Conservation (phyloP, 2,888 invertebrate species). For the Nymphalis urticae region DNA sequence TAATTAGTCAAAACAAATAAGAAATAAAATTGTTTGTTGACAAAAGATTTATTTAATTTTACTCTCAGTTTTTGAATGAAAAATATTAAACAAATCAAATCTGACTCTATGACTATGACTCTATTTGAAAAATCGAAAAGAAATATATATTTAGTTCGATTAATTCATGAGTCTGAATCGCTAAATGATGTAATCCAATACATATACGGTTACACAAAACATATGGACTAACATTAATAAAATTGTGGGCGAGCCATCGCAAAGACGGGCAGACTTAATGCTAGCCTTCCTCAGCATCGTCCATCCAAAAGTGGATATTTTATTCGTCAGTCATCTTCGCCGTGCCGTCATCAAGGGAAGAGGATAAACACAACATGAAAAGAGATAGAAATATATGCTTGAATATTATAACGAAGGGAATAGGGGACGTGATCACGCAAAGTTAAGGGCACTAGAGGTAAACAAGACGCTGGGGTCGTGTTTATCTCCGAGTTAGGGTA, state of each 20-base stretch:
- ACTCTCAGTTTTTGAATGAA: too few relatives aligned
- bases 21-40: too few relatives aligned
- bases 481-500: conserved; percentile 46
- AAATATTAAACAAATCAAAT: too few relatives aligned
- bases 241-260: conserved; percentile 74
- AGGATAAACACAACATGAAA: conserved; percentile 16
- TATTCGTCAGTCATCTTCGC: conserved; percentile 65
- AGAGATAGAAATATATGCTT: conserved; percentile 15
- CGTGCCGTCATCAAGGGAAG: conserved; percentile 52
- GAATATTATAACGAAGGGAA: conserved; percentile 28
- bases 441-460: conserved; percentile 43
- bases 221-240: not conserved
- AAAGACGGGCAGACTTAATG: conserved; percentile 63
- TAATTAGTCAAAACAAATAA: too few relatives aligned
- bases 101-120: too few relatives aligned
- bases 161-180: not conserved
- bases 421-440: conserved; percentile 36
- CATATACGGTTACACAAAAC: not conserved
- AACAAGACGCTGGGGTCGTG: conserved; percentile 51
- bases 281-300: conserved; percentile 67
- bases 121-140: too few relatives aligned
- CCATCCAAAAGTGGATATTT: conserved; percentile 54
- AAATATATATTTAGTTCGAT: too few relatives aligned
- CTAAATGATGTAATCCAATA: conserved; percentile 10
- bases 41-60: too few relatives aligned